Base-by-base conservation (phyloP, 2,888 invertebrate species). In the Sisyra terminalis region DNA sequence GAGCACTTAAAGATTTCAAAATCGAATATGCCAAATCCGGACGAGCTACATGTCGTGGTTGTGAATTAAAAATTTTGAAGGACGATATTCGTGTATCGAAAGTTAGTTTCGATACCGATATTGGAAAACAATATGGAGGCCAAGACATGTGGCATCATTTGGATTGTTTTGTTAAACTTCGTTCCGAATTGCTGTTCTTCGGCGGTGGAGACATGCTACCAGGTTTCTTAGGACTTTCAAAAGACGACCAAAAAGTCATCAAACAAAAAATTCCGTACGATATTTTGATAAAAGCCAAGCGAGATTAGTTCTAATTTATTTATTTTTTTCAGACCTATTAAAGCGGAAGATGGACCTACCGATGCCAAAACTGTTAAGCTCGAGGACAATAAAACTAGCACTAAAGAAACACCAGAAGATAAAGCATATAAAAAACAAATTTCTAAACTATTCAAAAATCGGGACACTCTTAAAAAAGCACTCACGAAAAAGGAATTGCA, bases 131-230 rank as follows among this genome's bases (percentile, higher is more conserved):
- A 57, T 88, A 75, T 60, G 90, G 90, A 0, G 90, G 89, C 0
- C 73, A 82, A 53, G 77, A 87, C 44, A 65, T 78, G 41, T 96
- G 94, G 94, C 80, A 94, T 60, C 96, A 96, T 62, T 60, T 90
- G 2, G 80, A 84, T 46, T 96, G 96, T 57, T 96, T 96, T 65
- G 78, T 74, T 0, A 77, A 85, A 54, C 55, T 76, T 1, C 69
- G 90, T 31, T 67, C 71, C 14, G 78, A 81, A 7, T 60, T 92
- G 2, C 72, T 76, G 11, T 96, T 78, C 62, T 75, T 73, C 55
- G 82, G 73, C 30, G 64, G 69, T 9, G 89, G 81, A 0, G 75
- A 78, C 45, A 64, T 65, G 51, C 60, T 96, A 16, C 80, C 84
- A n/a, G 93, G 93, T 0, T 85, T 78, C 56, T 68, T 73, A 10